Base-by-base conservation (phyloP, 1,140 invertebrate species). In the Drosophila nebulosa region DNA sequence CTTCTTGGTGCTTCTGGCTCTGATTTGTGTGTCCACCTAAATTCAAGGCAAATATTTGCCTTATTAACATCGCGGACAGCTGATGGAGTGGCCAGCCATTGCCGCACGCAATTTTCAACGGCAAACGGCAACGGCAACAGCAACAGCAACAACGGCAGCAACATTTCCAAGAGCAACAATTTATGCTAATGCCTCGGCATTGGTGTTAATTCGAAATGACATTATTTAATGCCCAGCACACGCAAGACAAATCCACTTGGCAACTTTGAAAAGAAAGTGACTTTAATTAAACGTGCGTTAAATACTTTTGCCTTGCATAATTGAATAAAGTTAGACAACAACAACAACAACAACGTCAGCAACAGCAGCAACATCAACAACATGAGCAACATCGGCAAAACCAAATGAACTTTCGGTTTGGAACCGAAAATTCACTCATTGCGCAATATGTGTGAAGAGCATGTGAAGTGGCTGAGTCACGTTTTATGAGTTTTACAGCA, bases 201-300 rank as follows among this genome's bases (percentile, higher is more conserved):
- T 56, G 74, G 81, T 88, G 81, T 88, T 86, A 86, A 86, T 81
- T 81, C 81, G 62, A 86, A 46, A 86, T 71, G 78, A 81, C 83
- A 86, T 86, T 86, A 86, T 86, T 86, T 86, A 86, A 86, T 88
- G 81, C 81, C 76, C 64, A 72, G 83, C 70, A 81, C 81, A 86
- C 80, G 76, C 70, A 78, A 74, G 53, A 32, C 14, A 46, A 52
- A 73, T 69, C 69, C 68, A n/a, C 35, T 36, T 46, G 39, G 39
- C 32, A 50, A 32, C 59, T 72, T 46, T 64, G 66, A 86, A 81
- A 88, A 86, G 81, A 86, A 86, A 86, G 81, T 86, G 81, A 50
- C 66, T 85, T 86, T 86, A 70, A 78, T 86, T 78, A 78, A 81
- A 86, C 72, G 70, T 78, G 70, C 61, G 71, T 81, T 81, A 78